These are phyloP conservation scores for Limnephilus marmoratus DNA, from an alignment of 2,888 invertebrate species.

Conservation along the genomic window DNA sequence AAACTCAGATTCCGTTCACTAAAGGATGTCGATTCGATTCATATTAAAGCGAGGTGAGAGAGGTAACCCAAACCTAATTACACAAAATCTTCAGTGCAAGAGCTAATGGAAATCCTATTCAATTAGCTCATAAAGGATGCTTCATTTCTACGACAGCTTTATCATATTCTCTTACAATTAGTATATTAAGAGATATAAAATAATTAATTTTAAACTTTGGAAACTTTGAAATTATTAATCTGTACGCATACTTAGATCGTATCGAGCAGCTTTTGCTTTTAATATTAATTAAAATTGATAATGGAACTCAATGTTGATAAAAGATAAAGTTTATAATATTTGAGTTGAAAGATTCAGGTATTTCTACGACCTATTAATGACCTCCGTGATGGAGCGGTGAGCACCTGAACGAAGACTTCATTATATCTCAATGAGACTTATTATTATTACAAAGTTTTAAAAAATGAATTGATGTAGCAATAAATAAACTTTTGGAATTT, in stretches of 20 bases:
- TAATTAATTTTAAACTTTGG: neutral
- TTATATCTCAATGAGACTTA: no score
- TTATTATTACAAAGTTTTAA: no score
- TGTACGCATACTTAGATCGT: neutral
- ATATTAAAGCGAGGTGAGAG: conserved; percentile 42
- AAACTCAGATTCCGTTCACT: neutral
- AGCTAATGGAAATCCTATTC: conserved; percentile 38
- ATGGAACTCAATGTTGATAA: neutral
- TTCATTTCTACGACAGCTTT: neutral
- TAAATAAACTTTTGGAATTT: no score
- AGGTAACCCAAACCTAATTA: conserved; percentile 51
- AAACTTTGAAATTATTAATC: neutral
- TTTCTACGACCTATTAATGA: neutral
- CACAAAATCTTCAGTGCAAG: conserved; percentile 38
- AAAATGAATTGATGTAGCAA: no score
- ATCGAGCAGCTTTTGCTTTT: neutral
- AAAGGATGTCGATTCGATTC: conserved; percentile 32
- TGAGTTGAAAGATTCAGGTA: neutral
- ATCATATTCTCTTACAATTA: neutral
- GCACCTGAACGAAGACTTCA: neutral
- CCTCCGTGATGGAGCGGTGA: neutral
- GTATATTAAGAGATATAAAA: neutral
- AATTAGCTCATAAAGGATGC: conserved; percentile 2
- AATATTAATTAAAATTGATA: neutral
- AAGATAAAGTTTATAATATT: neutral